phyloP scores from a whole-genome alignment of 2,113 vertebrate species.

The Rattus rattus region DNA sequence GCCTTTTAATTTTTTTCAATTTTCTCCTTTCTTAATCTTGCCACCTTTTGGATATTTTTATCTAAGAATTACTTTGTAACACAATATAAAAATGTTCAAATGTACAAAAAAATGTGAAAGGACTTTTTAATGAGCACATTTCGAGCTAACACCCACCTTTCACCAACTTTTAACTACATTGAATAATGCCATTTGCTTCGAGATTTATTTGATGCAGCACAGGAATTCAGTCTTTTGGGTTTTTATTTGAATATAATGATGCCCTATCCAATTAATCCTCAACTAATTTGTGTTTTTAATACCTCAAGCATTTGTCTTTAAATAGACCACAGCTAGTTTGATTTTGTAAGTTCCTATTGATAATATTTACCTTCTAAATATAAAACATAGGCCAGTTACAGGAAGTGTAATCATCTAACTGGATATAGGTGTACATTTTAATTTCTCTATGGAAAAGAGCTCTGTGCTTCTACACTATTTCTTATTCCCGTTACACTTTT shows the following conservation, averaged over 20 bases:
- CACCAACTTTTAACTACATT: background rate
- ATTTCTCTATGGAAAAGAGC: background rate
- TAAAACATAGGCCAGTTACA: background rate
- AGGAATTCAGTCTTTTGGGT: background rate
- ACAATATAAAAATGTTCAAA: background rate
- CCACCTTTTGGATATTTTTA: background rate
- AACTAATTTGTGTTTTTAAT: background rate
- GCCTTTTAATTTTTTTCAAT: too few species aligned
- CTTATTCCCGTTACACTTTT: background rate
- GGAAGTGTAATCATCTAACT: background rate
- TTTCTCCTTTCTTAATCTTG: background rate
- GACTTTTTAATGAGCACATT: background rate
- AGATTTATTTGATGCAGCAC: background rate
- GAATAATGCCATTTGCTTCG: background rate
- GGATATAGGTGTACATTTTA: background rate
- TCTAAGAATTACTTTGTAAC: background rate
- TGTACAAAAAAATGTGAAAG: background rate
- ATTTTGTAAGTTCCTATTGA: background rate
- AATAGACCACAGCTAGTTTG: background rate
- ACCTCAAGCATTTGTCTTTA: background rate
- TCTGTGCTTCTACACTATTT: background rate
- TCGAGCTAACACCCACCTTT: too few species aligned
- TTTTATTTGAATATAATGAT: background rate
- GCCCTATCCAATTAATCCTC: background rate
- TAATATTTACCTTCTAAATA: background rate